Evolutionary conservation across 2,797 vertebrate genomes (phyloP), one percentile per base, ranked within the genome.

Genomic region (Spatula clypeata): DNA sequence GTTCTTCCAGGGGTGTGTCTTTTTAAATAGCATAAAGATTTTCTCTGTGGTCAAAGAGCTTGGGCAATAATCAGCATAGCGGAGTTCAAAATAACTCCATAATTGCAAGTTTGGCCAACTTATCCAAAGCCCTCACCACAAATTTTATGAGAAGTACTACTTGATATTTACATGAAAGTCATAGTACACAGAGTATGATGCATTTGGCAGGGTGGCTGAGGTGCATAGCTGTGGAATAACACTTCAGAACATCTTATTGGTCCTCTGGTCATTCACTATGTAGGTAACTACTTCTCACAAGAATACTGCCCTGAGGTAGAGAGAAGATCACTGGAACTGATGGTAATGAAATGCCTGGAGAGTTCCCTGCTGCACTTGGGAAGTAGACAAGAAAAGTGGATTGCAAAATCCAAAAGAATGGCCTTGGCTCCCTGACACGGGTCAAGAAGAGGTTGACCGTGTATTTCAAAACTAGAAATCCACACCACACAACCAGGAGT

Each of bases 301-400:
- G 55, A 93, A 92, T 75, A 67, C n/a, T 83, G 24, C 79, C 80
- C 69, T 88, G 87, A 91, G 47, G 84, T 10, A 95, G 86, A 95
- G 58, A 81, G 94, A 94, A 93, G 86, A 94, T 95, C 62, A 69
- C 60, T 87, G 49, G 53, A n/a, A 95, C 88, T 98, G 97, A 95
- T 96, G 85, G 91, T 93, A 96, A 96, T 92, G 55, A 97, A 97
- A 96, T 31, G 60, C 65, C 87, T 91, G 57, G 45, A 72, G 72
- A 97, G 62, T 57, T 86, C 77, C 67, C 42, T 83, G 75, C 73
- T 74, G 44, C 1, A 1, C 72, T 92, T 95, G 91, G 93, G 97
- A 97, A 90, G 54, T 58, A 89, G 91, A 86, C 79, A 96, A 79
- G 51, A 93, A 51, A 94, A 70, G 71, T 32, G 54, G 85, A 97